Evolutionary conservation across 2,113 vertebrate species (phyloP).

Genomic region (Sigmodon hispidus): DNA sequence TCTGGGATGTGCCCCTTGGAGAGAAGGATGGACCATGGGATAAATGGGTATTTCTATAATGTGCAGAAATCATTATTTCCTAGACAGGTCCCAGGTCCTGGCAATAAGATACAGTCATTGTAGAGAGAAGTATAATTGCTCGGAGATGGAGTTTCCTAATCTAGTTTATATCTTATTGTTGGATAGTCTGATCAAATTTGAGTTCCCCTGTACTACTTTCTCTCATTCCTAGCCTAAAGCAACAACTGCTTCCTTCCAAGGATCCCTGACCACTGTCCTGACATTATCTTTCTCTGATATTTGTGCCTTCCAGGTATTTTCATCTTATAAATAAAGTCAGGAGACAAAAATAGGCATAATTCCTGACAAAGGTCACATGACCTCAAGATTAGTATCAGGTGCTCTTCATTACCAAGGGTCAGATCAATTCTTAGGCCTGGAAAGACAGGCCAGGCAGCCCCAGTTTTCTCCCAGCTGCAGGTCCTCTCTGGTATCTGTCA

Average conservation of each 20-base stretch:
- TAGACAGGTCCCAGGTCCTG: conserved; percentile 37
- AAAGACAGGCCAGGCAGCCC: not conserved
- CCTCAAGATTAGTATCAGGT: not conserved
- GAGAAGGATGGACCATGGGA: not conserved
- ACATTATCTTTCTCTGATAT: conserved; percentile 47
- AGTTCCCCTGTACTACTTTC: not conserved
- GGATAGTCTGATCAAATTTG: conserved; percentile 44
- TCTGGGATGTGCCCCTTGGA: not conserved
- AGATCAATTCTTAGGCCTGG: conserved; percentile 34
- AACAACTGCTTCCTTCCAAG: conserved; percentile 44
- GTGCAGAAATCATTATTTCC: conserved; percentile 45
- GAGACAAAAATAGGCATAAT: conserved; percentile 44
- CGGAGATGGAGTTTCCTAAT: not conserved
- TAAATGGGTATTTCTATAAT: not conserved
- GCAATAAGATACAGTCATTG: not conserved
- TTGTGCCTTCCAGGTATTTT: conserved; percentile 64
- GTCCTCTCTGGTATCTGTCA: conserved; percentile 13
- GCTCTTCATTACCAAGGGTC: conserved; percentile 50
- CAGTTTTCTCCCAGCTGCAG: not conserved
- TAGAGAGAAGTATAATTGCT: not conserved
- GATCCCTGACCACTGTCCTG: conserved; percentile 25
- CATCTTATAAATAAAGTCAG: conserved; percentile 57
- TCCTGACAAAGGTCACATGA: not conserved
- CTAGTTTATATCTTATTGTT: conserved; percentile 53
- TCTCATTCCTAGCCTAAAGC: conserved; percentile 58